phyloP scores from a whole-genome alignment of 23 tunicate species.

The Halocynthia aurantium region DNA sequence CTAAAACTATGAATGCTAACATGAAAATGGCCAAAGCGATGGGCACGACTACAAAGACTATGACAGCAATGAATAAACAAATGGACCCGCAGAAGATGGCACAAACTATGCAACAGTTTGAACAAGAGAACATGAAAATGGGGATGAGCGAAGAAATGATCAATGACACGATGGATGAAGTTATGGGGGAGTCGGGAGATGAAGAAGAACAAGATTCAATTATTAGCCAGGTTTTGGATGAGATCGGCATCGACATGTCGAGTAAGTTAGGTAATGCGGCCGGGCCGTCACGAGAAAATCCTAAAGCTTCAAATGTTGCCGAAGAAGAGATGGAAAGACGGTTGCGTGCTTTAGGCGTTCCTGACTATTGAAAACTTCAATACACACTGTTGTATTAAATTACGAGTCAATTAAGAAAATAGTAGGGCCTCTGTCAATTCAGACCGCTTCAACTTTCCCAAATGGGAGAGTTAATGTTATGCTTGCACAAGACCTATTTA shows the following conservation, averaged over 20 bases:
- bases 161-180: slow-evolving; percentile 83
- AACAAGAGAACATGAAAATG: slow-evolving; percentile 77
- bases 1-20: slow-evolving; percentile 94
- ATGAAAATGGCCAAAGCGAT: slow-evolving; percentile 98
- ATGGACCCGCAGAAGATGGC: slow-evolving; percentile 95
- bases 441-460: too few relatives aligned
- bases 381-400: too few relatives aligned
- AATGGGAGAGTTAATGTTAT: too few relatives aligned
- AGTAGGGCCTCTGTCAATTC: too few relatives aligned
- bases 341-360: slow-evolving; percentile 7
- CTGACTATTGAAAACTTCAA: too few relatives aligned
- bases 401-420: too few relatives aligned
- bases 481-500: too few relatives aligned
- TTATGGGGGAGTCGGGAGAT: slow-evolving; percentile 81
- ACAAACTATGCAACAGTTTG: slow-evolving; percentile 86
- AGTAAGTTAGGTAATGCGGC: slow-evolving; percentile 58
- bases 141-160: slow-evolving; percentile 99
- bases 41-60: slow-evolving; percentile 96
- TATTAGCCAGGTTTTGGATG: slow-evolving; percentile 88
- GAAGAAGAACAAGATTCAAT: slow-evolving; percentile 96
- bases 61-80: slow-evolving; percentile 81
- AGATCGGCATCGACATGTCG: slow-evolving; percentile 87
- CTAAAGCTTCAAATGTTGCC: background rate
- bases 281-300: slow-evolving; percentile 33
- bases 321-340: slow-evolving; percentile 20